Percentiles rank a stretch among this genome's conserved stretches.
phyloP scores from a whole-genome alignment of 2,113 vertebrate genomes.

The Antigone vipio region DNA sequence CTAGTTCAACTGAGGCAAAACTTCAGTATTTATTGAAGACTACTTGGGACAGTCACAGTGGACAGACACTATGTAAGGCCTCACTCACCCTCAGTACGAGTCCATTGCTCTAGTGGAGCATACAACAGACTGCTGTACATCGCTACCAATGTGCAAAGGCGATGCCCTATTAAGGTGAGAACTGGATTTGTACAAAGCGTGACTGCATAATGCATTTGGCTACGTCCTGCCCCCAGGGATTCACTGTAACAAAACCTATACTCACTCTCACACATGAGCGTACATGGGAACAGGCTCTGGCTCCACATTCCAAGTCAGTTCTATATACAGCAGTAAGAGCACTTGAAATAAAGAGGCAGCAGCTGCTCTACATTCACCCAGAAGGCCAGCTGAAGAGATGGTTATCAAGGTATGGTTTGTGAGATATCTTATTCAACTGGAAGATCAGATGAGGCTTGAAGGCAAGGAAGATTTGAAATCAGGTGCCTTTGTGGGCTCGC shows the following conservation, averaged over 20 bases:
- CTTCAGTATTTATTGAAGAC: constrained; percentile 35
- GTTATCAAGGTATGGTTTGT: not conserved
- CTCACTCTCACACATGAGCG: not conserved
- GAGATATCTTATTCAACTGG: not conserved
- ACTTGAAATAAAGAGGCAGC: constrained; percentile 66
- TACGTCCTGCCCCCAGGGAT: not conserved
- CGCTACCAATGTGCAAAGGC: not conserved
- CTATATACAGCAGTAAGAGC: constrained; percentile 67
- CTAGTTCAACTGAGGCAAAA: not conserved
- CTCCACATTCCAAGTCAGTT: constrained; percentile 46
- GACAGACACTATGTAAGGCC: constrained; percentile 29
- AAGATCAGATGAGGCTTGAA: constrained; percentile 16
- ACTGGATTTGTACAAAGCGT: not conserved
- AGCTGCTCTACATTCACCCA: constrained; percentile 40
- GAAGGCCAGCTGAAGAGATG: not conserved
- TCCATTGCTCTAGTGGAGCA: not conserved
- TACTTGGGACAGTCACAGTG: constrained; percentile 5
- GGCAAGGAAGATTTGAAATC: constrained; percentile 21
- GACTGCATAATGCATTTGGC: not conserved
- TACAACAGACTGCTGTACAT: not conserved
- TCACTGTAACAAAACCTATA: not conserved
- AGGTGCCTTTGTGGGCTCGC: constrained; percentile 87
- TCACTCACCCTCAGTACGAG: not conserved
- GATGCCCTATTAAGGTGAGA: not conserved
- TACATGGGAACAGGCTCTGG: not conserved